Conservation (phyloP, 2,113 vertebrate species). For the Opisthocomus hoazin region DNA sequence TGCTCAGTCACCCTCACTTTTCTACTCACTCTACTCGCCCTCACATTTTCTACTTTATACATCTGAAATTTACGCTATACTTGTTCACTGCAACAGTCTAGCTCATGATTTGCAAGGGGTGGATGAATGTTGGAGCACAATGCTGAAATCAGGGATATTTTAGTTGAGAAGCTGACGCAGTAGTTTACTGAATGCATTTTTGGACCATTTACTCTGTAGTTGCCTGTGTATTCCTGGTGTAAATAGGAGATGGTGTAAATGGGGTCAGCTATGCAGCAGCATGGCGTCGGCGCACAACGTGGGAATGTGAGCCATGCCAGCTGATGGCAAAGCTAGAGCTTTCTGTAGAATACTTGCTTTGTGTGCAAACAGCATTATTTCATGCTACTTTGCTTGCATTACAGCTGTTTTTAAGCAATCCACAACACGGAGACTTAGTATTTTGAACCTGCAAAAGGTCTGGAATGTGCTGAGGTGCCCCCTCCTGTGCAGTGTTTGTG, state of each 20-base stretch:
- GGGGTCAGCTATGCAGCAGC: not conserved
- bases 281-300: rapidly evolving
- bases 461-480: constrained; percentile 3
- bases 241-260: not conserved
- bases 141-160: not conserved
- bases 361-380: not conserved
- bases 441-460: not conserved
- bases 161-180: not conserved
- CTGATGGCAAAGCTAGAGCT: not conserved
- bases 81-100: not conserved
- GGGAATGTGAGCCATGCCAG: not conserved
- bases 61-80: not conserved
- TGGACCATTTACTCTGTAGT: not conserved
- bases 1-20: not conserved
- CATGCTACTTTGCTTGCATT: not conserved
- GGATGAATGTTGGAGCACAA: not conserved
- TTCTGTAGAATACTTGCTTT: not conserved
- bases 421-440: not conserved
- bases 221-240: not conserved
- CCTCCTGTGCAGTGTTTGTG: not conserved
- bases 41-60: not conserved
- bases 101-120: not conserved
- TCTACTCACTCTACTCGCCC: not conserved
- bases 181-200: not conserved
- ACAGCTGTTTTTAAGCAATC: not conserved